Conservation (phyloP, 2,797 vertebrate genomes). For the Syngnathus acus region DNA sequence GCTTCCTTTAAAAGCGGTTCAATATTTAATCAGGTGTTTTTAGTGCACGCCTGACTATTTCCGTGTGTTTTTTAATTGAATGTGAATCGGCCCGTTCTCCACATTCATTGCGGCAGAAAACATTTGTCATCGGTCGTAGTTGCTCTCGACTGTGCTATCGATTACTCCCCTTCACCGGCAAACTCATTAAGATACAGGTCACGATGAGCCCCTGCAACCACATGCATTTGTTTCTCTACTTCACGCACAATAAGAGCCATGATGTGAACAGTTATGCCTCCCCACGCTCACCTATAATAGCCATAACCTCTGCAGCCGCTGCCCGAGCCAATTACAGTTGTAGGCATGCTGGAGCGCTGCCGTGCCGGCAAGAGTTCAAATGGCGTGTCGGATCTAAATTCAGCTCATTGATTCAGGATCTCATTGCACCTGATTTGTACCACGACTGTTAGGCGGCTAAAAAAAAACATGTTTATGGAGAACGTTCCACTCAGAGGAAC, state of each 20-base stretch:
- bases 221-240: conserved; percentile 40
- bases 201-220: conserved; percentile 41
- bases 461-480: neutral
- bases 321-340: conserved; percentile 48
- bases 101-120: conserved; percentile 21
- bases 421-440: neutral
- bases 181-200: conserved; percentile 66
- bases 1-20: conserved; percentile 1
- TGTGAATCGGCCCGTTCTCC: conserved; percentile 14
- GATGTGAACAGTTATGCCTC: conserved; percentile 44
- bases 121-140: conserved; percentile 25
- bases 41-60: neutral
- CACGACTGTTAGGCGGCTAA: neutral
- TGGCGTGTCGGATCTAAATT: conserved; percentile 27
- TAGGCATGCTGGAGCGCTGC: conserved; percentile 31
- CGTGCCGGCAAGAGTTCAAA: conserved; percentile 28
- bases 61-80: conserved; percentile 24
- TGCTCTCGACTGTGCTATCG: conserved; percentile 53
- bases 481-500: neutral
- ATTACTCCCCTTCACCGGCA: conserved; percentile 35
- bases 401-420: neutral
- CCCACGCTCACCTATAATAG: conserved; percentile 50
- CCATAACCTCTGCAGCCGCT: conserved; percentile 27
- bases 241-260: conserved; percentile 48
- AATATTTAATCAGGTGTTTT: conserved; percentile 7